Evolutionary conservation across 2,113 vertebrate species (phyloP).

Genomic region (Fukomys damarensis): DNA sequence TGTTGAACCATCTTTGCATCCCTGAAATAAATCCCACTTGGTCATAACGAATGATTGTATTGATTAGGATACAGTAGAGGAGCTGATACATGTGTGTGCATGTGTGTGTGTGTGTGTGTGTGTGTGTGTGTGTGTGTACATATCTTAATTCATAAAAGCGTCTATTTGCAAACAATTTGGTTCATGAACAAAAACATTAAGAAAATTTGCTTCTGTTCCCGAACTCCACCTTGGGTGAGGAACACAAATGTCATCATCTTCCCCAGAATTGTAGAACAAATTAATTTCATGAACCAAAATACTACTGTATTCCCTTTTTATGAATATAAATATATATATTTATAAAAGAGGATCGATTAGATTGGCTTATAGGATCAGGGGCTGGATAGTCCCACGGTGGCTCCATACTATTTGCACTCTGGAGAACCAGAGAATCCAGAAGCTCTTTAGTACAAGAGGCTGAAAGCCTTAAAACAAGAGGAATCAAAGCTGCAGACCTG

Average conservation of each 20-base stretch:
- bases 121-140: too few species aligned
- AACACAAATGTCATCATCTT: neutral
- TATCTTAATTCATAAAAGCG: neutral
- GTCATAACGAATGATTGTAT: neutral
- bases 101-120: too few species aligned
- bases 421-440: neutral
- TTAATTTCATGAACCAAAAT: neutral
- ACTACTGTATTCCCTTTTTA: neutral
- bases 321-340: neutral
- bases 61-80: neutral
- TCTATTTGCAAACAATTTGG: neutral
- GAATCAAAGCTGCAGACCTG: neutral
- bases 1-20: neutral
- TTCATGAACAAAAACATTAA: neutral
- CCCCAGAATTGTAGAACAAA: neutral
- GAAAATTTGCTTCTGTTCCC: neutral
- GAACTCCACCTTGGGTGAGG: too few species aligned
- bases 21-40: neutral
- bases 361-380: neutral
- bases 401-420: neutral
- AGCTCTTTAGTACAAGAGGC: neutral
- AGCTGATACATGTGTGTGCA: too few species aligned
- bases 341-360: neutral
- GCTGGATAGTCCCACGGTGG: neutral
- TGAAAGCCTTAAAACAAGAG: neutral